A percentile compares a stretch with the other conserved stretches of the same genome.
These are phyloP conservation scores for Temnopleurus reevesii DNA, from an alignment of 53 echinoderm and acorn worm species.

Conservation along the genomic window DNA sequence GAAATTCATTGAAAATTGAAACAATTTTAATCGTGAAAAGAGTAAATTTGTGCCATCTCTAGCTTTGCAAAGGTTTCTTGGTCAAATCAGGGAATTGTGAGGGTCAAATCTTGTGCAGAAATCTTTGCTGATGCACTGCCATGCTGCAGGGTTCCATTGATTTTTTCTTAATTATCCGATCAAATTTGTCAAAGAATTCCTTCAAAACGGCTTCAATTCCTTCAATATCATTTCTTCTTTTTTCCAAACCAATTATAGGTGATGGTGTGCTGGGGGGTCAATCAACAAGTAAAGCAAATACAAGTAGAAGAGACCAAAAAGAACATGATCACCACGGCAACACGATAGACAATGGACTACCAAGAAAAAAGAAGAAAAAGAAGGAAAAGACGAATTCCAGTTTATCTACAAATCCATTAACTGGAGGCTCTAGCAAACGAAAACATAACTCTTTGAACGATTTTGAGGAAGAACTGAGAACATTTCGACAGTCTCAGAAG, in stretches of 20 bases:
- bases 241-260: constrained; percentile 37
- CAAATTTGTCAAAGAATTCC: too few species aligned
- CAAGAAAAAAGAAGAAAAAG: constrained; percentile 40
- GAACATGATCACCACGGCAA: neutral
- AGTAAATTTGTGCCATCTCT: too few species aligned
- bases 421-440: neutral
- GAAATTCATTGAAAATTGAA: too few species aligned
- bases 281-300: neutral
- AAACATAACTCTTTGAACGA: constrained; percentile 46
- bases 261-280: constrained; percentile 64
- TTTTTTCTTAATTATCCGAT: too few species aligned
- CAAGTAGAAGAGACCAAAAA: neutral
- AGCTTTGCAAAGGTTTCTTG: too few species aligned
- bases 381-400: constrained; percentile 39
- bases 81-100: too few species aligned
- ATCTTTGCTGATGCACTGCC: too few species aligned
- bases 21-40: too few species aligned
- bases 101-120: too few species aligned
- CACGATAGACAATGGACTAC: neutral
- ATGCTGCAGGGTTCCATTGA: too few species aligned
- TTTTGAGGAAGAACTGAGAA: constrained; percentile 63
- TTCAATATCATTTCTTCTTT: neutral
- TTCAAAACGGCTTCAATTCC: too few species aligned
- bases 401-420: neutral
- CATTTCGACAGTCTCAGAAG: neutral